Evolutionary conservation across 1,140 invertebrate genomes (phyloP).

Genomic region (Musca domestica): DNA sequence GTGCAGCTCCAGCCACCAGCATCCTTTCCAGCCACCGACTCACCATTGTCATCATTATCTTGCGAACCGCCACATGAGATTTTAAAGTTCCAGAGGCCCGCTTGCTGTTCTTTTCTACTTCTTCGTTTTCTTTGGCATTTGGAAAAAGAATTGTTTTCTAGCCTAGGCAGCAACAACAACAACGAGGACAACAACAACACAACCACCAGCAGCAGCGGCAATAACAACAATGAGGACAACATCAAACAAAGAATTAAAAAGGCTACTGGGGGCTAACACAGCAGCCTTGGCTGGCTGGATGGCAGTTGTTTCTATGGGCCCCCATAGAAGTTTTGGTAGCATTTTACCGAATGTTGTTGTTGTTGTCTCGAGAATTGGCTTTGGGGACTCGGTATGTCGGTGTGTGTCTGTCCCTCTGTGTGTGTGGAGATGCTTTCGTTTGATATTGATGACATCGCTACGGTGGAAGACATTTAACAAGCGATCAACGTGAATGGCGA

Average conservation of each 20-base stretch:
- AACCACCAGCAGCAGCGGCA: background rate
- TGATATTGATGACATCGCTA: constrained; percentile 26
- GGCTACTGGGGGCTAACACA: background rate
- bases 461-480: constrained; percentile 24
- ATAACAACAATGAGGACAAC: background rate
- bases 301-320: background rate
- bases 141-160: no score
- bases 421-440: constrained; percentile 12
- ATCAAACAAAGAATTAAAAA: background rate
- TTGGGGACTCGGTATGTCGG: no score
- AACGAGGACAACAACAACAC: background rate
- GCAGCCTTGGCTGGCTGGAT: background rate
- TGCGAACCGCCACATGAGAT: no score
- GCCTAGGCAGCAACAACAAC: no score
- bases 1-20: no score
- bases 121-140: no score
- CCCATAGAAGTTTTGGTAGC: background rate
- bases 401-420: background rate
- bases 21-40: no score
- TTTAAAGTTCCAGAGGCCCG: no score
- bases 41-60: no score
- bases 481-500: constrained; percentile 26
- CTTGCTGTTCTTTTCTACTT: no score
- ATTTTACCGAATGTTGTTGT: background rate
- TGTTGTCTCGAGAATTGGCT: background rate